Conservation (phyloP, 2,797 vertebrate genomes). For the Sebastes trivittatus region DNA sequence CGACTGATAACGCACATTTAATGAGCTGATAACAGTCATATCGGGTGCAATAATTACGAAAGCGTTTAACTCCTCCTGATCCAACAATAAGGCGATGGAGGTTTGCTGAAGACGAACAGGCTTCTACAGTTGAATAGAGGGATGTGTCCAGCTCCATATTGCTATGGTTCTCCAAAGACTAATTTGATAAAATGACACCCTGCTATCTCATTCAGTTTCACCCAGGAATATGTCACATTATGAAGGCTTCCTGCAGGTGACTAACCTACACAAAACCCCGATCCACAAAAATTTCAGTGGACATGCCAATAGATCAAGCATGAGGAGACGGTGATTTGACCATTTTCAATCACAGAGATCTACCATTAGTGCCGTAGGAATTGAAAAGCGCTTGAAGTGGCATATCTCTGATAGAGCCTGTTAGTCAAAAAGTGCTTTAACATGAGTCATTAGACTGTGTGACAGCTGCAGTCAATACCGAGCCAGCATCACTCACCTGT, state of each 20-base stretch:
- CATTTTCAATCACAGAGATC: slow-evolving; percentile 38
- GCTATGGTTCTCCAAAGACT: not conserved
- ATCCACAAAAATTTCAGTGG: slow-evolving; percentile 7
- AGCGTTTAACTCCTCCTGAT: not conserved
- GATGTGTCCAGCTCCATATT: not conserved
- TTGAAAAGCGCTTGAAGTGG: slow-evolving; percentile 32
- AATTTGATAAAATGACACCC: not conserved
- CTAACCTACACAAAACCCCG: slow-evolving; percentile 15
- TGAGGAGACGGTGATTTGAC: slow-evolving; percentile 48
- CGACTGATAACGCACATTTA: too few relatives aligned
- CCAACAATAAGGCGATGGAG: not conserved
- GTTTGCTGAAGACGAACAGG: not conserved
- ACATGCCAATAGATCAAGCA: slow-evolving; percentile 46
- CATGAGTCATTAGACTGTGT: slow-evolving; percentile 65
- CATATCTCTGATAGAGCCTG: slow-evolving; percentile 64
- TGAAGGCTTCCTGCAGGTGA: not conserved
- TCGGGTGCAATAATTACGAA: not conserved
- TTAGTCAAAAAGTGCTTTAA: slow-evolving; percentile 63
- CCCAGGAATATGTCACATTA: not conserved
- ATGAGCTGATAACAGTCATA: too few relatives aligned
- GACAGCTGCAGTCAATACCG: slow-evolving; percentile 66
- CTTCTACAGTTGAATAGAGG: not conserved
- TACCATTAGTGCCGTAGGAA: slow-evolving; percentile 17
- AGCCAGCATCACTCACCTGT: slow-evolving; percentile 61
- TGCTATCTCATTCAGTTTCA: not conserved